Conservation (phyloP, 2,888 invertebrate genomes). For the Orgyia antiqua region DNA sequence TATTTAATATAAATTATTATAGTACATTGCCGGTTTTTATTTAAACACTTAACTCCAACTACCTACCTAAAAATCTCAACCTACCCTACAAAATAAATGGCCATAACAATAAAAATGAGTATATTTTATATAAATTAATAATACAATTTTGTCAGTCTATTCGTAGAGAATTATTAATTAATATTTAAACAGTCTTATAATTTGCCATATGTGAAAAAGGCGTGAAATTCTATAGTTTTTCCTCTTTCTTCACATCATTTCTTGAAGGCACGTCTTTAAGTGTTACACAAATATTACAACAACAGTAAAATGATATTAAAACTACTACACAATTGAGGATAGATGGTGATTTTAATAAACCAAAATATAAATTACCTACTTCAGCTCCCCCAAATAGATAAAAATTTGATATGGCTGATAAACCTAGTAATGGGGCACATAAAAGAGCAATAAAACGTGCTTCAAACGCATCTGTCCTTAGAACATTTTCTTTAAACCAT, state of each 20-base stretch:
- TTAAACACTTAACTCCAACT: no score
- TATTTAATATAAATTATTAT: constrained; percentile 29
- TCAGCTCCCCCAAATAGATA: constrained; percentile 89
- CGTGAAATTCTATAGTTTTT: no score
- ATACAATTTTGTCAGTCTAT: no score
- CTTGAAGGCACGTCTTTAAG: constrained; percentile 56
- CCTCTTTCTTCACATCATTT: constrained; percentile 33
- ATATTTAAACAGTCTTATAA: no score
- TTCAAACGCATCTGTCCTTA: constrained; percentile 61
- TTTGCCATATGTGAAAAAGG: no score
- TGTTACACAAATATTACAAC: constrained; percentile 68
- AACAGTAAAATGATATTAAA: constrained; percentile 53
- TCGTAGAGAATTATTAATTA: no score
- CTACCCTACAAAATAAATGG: no score
- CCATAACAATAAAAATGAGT: no score
- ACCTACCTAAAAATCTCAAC: no score
- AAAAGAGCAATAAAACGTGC: constrained; percentile 83
- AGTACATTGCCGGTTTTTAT: background rate
- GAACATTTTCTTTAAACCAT: constrained; percentile 49
- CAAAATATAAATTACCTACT: constrained; percentile 84
- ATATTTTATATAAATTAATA: no score
- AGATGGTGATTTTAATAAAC: constrained; percentile 69
- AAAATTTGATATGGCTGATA: constrained; percentile 91
- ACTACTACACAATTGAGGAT: constrained; percentile 46
- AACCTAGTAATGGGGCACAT: constrained; percentile 84